Percentiles rank a stretch among this genome's conserved stretches.
These are phyloP conservation scores for Limosa lapponica DNA, from an alignment of 2,797 vertebrate species.

Conservation along the genomic window DNA sequence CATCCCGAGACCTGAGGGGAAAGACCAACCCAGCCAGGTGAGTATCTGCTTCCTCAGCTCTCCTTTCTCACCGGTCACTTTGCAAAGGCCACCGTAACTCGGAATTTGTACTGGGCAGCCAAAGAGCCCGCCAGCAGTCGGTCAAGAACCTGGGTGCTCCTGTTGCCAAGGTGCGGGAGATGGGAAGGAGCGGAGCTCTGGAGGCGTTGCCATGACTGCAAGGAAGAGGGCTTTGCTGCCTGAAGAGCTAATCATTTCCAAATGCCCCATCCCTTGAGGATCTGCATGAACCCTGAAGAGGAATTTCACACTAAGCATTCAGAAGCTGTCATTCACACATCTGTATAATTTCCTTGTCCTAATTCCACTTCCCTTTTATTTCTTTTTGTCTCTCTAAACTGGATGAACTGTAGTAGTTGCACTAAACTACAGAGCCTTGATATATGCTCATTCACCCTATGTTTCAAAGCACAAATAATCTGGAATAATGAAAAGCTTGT, in stretches of 20 bases:
- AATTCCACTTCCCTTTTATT: slow-evolving; percentile 45
- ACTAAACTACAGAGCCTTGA: slow-evolving; percentile 2
- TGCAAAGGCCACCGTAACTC: slow-evolving; percentile 22
- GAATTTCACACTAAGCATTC: slow-evolving; percentile 54
- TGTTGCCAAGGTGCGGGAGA: slow-evolving; percentile 77
- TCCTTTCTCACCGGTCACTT: neutral
- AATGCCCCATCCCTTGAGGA: slow-evolving; percentile 60
- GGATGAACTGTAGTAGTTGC: slow-evolving; percentile 15
- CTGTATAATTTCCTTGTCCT: slow-evolving; percentile 43
- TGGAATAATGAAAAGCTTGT: slow-evolving; percentile 21
- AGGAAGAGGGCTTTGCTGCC: slow-evolving; percentile 61
- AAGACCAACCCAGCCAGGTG: neutral
- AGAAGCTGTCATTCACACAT: slow-evolving; percentile 37
- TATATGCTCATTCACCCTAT: slow-evolving; percentile 13
- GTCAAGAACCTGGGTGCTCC: slow-evolving; percentile 37
- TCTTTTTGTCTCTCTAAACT: slow-evolving; percentile 39
- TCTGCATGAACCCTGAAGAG: slow-evolving; percentile 48
- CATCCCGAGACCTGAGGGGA: neutral
- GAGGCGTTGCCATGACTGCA: slow-evolving; percentile 79
- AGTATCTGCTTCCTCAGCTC: neutral
- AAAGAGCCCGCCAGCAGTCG: slow-evolving; percentile 71
- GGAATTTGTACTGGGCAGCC: slow-evolving; percentile 71
- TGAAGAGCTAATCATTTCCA: slow-evolving; percentile 58
- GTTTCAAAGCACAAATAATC: slow-evolving; percentile 49
- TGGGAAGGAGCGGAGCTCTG: slow-evolving; percentile 50